Evolutionary conservation across 1,140 invertebrate genomes (phyloP), one percentile per base, ranked within the genome.

Genomic region (Stratiolaelaps scimitus): DNA sequence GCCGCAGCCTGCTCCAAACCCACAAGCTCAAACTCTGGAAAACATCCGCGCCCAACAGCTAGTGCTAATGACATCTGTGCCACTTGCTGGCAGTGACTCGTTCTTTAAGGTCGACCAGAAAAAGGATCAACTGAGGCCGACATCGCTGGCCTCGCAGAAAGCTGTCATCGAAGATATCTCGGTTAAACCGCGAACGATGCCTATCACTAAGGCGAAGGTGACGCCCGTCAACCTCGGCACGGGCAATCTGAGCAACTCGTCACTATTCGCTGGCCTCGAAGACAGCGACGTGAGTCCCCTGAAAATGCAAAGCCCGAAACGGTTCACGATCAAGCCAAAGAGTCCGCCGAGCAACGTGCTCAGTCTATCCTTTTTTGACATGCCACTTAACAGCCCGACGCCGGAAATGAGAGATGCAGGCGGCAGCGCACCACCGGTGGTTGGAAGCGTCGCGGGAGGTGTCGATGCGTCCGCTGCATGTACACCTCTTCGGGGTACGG

Each of bases 61-160:
- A 15, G 34, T 60, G 13, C 17, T 60, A 34, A 60, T 60, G 53
- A 60, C 34, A 17, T 60, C 53, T 15, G 6, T 60, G 10, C 53
- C 53, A 15, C 34, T 60, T 15, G 53, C 26, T 29, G 53, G 53
- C 53, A 40, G 34, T 10, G 53, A 60, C 23, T 34, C 53, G 23
- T 60, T 60, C 53, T 60, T 60, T 34, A 60, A 60, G 23, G 26
- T 26, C 15, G 53, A 60, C 15, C 13, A 19, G 53, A 60, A 60
- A 34, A 60, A 60, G 20, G 53, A 60, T 66, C 72, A 85, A 13
- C 74, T 85, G n/a, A 85, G 85, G 72, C 83, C 85, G 17, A 83
- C 84, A 1, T 86, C 85, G 76, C 80, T 84, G 7, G 74, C 80
- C 6, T 81, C 84, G 13, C 83, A 85, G 72, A 83, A 83, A 72